These are phyloP conservation scores for Rhodophaea formosa DNA, from an alignment of 2,888 invertebrate species.

Conservation along the genomic window DNA sequence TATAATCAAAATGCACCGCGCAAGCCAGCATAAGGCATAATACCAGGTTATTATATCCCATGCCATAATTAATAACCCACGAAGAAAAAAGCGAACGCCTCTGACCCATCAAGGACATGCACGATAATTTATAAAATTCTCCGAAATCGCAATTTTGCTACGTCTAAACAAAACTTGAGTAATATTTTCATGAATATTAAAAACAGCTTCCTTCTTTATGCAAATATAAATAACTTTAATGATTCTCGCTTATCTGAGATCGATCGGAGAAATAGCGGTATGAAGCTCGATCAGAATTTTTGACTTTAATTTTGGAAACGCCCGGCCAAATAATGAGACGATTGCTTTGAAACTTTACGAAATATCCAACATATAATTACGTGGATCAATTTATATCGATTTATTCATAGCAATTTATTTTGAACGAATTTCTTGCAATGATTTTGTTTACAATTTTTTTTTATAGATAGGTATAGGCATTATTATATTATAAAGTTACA, in stretches of 20 bases:
- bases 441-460: too few species aligned
- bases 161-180: neutral
- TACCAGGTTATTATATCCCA: slow-evolving; percentile 57
- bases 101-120: slow-evolving; percentile 55
- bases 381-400: slow-evolving; percentile 7
- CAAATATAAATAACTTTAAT: slow-evolving; percentile 63
- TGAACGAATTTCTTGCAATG: neutral
- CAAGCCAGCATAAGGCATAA: slow-evolving; percentile 51
- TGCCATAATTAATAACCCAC: slow-evolving; percentile 59
- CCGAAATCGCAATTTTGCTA: slow-evolving; percentile 35
- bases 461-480: too few species aligned
- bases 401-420: neutral
- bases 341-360: slow-evolving; percentile 17
- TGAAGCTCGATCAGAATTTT: slow-evolving; percentile 58
- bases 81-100: slow-evolving; percentile 46
- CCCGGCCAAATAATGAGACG: slow-evolving; percentile 38
- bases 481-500: too few species aligned
- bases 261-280: slow-evolving; percentile 54
- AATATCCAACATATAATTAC: slow-evolving; percentile 17
- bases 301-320: slow-evolving; percentile 38
- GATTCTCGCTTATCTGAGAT: slow-evolving; percentile 53
- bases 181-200: slow-evolving; percentile 30
- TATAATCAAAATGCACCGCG: slow-evolving; percentile 55
- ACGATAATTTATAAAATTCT: slow-evolving; percentile 52
- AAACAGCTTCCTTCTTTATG: slow-evolving; percentile 50